These are phyloP conservation scores for Phymatocera aterrima DNA, from an alignment of 2,888 invertebrate species.

Conservation along the genomic window DNA sequence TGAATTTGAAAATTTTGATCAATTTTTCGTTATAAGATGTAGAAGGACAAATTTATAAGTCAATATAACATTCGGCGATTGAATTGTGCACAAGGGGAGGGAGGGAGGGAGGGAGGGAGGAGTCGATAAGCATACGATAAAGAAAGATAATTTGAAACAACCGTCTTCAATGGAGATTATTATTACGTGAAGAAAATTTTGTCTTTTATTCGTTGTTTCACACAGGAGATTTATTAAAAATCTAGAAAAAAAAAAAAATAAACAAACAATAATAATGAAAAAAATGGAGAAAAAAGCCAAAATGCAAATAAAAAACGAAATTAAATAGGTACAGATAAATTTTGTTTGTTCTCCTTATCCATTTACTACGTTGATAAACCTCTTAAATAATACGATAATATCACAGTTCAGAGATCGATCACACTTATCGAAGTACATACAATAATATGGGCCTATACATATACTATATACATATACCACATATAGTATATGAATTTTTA, in stretches of 20 bases:
- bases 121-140: too few species aligned
- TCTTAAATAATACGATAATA: slow-evolving; percentile 72
- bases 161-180: too few species aligned
- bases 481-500: slow-evolving; percentile 25
- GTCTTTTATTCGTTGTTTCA: slow-evolving; percentile 33
- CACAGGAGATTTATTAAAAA: slow-evolving; percentile 8
- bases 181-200: slow-evolving; percentile 36
- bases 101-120: too few species aligned
- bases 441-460: slow-evolving; percentile 60
- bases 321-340: slow-evolving; percentile 1
- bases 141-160: too few species aligned
- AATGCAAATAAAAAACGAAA: slow-evolving; percentile 3
- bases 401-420: slow-evolving; percentile 74
- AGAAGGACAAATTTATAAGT: neutral
- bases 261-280: slow-evolving; percentile 8
- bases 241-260: slow-evolving; percentile 24
- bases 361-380: too few species aligned
- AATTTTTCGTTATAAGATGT: too few species aligned
- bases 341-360: slow-evolving; percentile 38
- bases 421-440: slow-evolving; percentile 64
- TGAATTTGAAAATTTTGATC: too few species aligned
- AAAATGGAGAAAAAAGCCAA: slow-evolving; percentile 14
- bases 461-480: slow-evolving; percentile 49
- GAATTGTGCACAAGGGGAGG: too few species aligned
- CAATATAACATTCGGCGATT: too few species aligned